Percentiles rank a stretch among this genome's conserved stretches.
phyloP scores from a whole-genome alignment of 1,140 invertebrate genomes.

The Caenorhabditis briggsae region DNA sequence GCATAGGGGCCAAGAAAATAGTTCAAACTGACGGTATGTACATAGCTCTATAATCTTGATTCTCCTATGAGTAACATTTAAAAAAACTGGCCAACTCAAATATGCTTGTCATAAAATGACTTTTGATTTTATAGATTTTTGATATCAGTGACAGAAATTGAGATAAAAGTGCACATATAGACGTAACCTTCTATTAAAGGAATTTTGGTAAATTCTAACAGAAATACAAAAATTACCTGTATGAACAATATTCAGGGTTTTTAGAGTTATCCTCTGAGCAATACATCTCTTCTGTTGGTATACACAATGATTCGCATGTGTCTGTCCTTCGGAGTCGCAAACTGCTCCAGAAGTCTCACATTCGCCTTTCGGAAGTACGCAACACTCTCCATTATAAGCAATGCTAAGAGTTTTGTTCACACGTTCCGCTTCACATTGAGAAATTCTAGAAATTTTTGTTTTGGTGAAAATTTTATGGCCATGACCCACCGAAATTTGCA shows the following conservation, averaged over 20 bases:
- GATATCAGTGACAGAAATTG: no score
- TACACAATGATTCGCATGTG: conserved; percentile 54
- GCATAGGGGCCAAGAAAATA: no score
- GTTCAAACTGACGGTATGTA: no score
- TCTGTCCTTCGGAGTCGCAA: conserved; percentile 63
- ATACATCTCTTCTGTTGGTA: conserved; percentile 62
- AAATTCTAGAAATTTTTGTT: conserved; percentile 54
- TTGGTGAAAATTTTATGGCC: not conserved
- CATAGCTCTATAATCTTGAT: no score
- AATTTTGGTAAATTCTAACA: not conserved
- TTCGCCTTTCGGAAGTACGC: conserved; percentile 53
- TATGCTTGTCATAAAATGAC: no score
- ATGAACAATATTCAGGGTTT: conserved; percentile 59
- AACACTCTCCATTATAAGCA: conserved; percentile 63
- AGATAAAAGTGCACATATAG: no score
- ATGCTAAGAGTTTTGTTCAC: conserved; percentile 26
- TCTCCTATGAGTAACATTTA: no score
- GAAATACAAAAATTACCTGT: conserved; percentile 54
- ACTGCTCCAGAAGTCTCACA: conserved; percentile 59
- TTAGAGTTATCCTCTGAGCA: conserved; percentile 32
- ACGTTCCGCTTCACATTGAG: conserved; percentile 63
- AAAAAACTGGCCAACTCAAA: no score
- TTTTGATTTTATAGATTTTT: no score
- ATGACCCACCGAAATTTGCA: conserved; percentile 59
- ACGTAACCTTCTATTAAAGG: no score